Conservation (phyloP, 1,140 invertebrate genomes). For the Bombus impatiens region DNA sequence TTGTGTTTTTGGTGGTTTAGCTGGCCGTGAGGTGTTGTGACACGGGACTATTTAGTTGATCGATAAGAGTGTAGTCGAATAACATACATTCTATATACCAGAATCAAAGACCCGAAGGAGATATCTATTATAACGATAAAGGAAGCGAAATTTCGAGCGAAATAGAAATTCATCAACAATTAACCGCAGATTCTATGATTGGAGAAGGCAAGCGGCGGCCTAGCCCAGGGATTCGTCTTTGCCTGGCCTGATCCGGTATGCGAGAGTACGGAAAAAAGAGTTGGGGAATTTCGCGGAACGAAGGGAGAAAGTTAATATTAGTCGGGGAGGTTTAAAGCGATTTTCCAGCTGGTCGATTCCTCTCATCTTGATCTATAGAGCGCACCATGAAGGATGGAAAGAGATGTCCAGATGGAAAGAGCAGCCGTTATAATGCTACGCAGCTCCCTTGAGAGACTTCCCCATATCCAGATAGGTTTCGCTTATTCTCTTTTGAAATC, state of each 20-base stretch:
- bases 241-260: conserved; percentile 17
- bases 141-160: not conserved
- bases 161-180: not conserved
- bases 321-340: conserved; percentile 73
- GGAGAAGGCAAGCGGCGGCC: too few relatives aligned
- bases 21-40: too few relatives aligned
- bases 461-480: conserved; percentile 12
- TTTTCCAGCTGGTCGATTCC: conserved; percentile 68
- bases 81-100: too few relatives aligned
- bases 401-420: conserved; percentile 33
- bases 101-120: too few relatives aligned
- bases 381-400: conserved; percentile 2
- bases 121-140: too few relatives aligned
- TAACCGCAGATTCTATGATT: not conserved
- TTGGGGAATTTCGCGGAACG: conserved; percentile 66
- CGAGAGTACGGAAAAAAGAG: conserved; percentile 50
- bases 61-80: not conserved
- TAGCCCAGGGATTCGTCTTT: not conserved
- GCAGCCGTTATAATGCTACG: conserved; percentile 44
- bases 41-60: not conserved
- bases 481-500: conserved; percentile 59
- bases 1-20: conserved; percentile 28
- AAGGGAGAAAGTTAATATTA: conserved; percentile 75
- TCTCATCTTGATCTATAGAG: conserved; percentile 65
- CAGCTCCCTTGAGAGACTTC: conserved; percentile 31